A percentile compares a stretch with the other conserved stretches of the same genome.
These are phyloP conservation scores for Drosophila micromelanica DNA, from an alignment of 1,140 invertebrate genomes.

Conservation along the genomic window DNA sequence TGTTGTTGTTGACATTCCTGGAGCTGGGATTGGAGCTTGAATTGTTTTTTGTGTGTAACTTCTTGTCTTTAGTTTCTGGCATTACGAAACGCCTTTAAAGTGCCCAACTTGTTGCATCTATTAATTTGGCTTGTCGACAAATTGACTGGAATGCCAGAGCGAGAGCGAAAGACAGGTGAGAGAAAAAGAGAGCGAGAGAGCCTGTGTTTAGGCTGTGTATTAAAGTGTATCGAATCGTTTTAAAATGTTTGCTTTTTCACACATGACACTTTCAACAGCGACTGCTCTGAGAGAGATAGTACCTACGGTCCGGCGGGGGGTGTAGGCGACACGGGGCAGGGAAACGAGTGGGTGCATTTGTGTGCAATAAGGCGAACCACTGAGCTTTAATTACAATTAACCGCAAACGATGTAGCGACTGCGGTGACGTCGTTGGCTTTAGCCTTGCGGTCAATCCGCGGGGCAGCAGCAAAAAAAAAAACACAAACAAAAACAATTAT, in stretches of 20 bases:
- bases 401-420: conserved; percentile 74
- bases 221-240: conserved; percentile 33
- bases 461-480: conserved; percentile 14
- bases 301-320: neutral
- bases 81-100: neutral
- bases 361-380: conserved; percentile 60
- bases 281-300: conserved; percentile 35
- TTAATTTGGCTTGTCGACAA: conserved; percentile 10
- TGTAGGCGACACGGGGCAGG: neutral
- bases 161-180: neutral
- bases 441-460: conserved; percentile 52
- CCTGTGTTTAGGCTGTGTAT: neutral
- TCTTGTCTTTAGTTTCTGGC: conserved; percentile 15
- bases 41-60: neutral
- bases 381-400: conserved; percentile 81
- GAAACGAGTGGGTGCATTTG: conserved; percentile 34
- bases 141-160: neutral
- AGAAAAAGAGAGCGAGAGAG: neutral
- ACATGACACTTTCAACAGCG: conserved; percentile 51
- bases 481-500: too few species aligned
- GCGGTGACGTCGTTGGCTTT: conserved; percentile 45
- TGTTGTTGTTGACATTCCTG: conserved; percentile 8
- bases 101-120: conserved; percentile 7
- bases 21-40: neutral
- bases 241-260: conserved; percentile 45